phyloP scores from a whole-genome alignment of 2,797 vertebrate genomes.

The Botia kubotai region DNA sequence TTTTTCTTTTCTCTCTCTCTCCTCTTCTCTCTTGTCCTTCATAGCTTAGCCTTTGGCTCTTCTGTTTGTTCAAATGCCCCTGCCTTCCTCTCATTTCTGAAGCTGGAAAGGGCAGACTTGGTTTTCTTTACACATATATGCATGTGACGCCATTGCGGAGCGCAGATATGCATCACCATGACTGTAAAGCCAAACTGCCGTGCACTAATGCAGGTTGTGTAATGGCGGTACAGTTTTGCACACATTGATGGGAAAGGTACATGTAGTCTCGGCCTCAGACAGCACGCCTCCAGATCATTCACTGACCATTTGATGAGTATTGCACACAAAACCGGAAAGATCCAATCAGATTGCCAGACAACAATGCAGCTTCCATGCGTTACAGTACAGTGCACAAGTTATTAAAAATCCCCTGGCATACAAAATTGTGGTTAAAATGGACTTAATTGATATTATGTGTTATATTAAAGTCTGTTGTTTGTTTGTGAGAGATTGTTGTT shows the following conservation, averaged over 20 bases:
- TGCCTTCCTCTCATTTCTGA: slow-evolving; percentile 61
- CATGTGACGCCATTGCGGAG: slow-evolving; percentile 44
- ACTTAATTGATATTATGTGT: not conserved
- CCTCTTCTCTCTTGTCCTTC: slow-evolving; percentile 30
- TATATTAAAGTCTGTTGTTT: not conserved
- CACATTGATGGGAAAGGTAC: slow-evolving; percentile 13
- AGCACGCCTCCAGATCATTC: not conserved
- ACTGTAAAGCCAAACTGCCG: not conserved
- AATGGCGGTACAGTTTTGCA: slow-evolving; percentile 8
- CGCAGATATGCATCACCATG: not conserved
- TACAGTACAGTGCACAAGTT: not conserved
- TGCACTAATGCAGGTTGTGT: not conserved
- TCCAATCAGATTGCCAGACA: not conserved
- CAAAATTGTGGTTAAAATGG: not conserved
- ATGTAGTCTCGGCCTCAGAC: not conserved
- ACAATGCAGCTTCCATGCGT: not conserved
- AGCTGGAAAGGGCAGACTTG: slow-evolving; percentile 72
- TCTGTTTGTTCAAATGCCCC: slow-evolving; percentile 17
- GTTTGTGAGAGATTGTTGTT: slow-evolving; percentile 4
- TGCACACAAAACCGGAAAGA: not conserved
- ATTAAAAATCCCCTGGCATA: not conserved
- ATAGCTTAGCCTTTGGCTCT: slow-evolving; percentile 28
- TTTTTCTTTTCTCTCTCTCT: not conserved
- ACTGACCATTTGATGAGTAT: not conserved
- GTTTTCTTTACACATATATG: slow-evolving; percentile 1